Evolutionary conservation across 2,888 invertebrate species (phyloP), one percentile per base, ranked within the genome.

Genomic region (Podotricha telesiphe): DNA sequence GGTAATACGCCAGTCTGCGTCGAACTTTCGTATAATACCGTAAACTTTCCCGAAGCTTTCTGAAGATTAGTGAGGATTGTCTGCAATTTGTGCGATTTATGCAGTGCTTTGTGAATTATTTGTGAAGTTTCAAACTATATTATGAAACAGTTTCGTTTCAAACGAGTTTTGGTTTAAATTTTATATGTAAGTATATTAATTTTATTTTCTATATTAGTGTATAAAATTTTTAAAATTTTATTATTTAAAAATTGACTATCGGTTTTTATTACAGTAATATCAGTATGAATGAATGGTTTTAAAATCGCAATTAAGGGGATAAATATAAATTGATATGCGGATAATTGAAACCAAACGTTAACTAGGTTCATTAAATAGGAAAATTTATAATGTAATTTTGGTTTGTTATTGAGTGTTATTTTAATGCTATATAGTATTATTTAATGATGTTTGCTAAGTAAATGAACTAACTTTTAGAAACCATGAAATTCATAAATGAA

Each of bases 11-110:
- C 45, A 45, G 45, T 47, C n/a, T 10, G n/a, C 37, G 40, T 34
- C 68, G 47, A 51, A 42, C 67, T 37, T 37, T 34, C 22, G 40
- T 55, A 61, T 51, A 62, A 62, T 42, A 15, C 55, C 66, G 72
- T 61, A 71, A 71, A 73, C 74, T 71, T 74, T 72, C 20, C 22
- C 71, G 69, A 58, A 72, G 68, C 72, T 73, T 67, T 67, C 61
- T 22, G 51, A 68, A 63, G 69, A 70, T 58, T 69, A 73, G 72
- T 69, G 74, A 66, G 58, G 65, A 73, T 71, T 71, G 72, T 55
- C 70, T 72, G 69, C 68, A 68, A 71, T 74, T 73, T 73, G 72
- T 73, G 68, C 48, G 45, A 62, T 61, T 67, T 68, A 66, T 72
- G 70, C 70, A 70, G 74, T 75, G 70, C 68, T 59, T 59, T 72